Evolutionary conservation across 2,888 invertebrate genomes (phyloP).

Genomic region (Sarcophaga carnaria): DNA sequence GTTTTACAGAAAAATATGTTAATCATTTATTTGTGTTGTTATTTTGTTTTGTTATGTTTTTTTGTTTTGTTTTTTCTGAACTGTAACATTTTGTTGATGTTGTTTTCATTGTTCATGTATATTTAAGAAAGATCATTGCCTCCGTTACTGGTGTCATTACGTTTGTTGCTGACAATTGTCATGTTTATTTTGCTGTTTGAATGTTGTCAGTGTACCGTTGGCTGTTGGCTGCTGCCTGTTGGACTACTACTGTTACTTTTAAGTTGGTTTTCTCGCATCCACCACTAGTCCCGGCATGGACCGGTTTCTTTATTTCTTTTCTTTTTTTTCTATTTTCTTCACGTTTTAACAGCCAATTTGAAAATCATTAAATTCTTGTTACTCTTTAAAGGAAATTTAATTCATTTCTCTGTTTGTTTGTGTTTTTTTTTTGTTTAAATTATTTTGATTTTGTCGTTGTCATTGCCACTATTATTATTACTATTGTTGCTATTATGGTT

Average conservation of each 20-base stretch:
- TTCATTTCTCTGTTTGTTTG: conserved; percentile 29
- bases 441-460: conserved; percentile 10
- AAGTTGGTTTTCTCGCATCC: conserved; percentile 8
- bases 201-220: conserved; percentile 24
- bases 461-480: no score
- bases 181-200: conserved; percentile 42
- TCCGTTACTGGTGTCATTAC: conserved; percentile 49
- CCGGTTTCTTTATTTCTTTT: conserved; percentile 31
- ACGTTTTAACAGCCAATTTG: conserved; percentile 57
- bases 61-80: conserved; percentile 38
- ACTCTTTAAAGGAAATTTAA: conserved; percentile 61
- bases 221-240: conserved; percentile 21
- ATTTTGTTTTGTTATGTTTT: background rate
- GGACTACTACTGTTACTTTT: conserved; percentile 53
- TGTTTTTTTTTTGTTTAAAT: conserved; percentile 12
- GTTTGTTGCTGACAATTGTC: conserved; percentile 55
- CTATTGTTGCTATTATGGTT: conserved; percentile 1
- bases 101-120: conserved; percentile 25
- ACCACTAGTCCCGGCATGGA: conserved; percentile 11
- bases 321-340: conserved; percentile 14
- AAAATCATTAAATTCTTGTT: conserved; percentile 65
- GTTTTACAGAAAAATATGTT: conserved; percentile 45
- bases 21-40: conserved; percentile 46
- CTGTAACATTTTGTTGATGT: conserved; percentile 61
- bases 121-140: conserved; percentile 61